phyloP scores from a whole-genome alignment of 2,888 invertebrate genomes.

The Barypeithes pellucidus region DNA sequence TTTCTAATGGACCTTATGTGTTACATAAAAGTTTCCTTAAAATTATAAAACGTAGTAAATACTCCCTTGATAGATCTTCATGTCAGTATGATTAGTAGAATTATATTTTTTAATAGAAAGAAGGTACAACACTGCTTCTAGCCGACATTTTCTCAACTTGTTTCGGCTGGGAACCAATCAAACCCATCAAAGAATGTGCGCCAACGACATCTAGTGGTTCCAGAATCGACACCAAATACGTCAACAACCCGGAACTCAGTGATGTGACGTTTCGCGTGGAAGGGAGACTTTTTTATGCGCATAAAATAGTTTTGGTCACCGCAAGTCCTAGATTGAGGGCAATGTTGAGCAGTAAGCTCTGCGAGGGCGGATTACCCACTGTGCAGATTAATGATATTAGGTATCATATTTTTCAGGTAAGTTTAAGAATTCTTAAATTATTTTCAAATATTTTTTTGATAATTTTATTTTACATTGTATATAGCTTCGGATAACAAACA shows the following conservation, averaged over 20 bases:
- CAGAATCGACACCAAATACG: slow-evolving; percentile 92
- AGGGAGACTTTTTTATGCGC: slow-evolving; percentile 92
- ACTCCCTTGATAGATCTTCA: too few species aligned
- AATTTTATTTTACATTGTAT: too few species aligned
- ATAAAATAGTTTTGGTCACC: slow-evolving; percentile 94
- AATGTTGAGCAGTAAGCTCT: slow-evolving; percentile 85
- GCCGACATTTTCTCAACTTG: slow-evolving; percentile 93
- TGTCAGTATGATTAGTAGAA: background rate
- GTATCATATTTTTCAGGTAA: slow-evolving; percentile 93
- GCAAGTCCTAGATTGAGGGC: slow-evolving; percentile 89
- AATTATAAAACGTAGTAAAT: too few species aligned
- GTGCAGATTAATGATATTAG: slow-evolving; percentile 94
- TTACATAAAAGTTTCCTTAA: background rate
- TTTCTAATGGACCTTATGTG: background rate
- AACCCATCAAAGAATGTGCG: slow-evolving; percentile 80
- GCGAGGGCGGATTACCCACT: slow-evolving; percentile 84
- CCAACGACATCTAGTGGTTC: slow-evolving; percentile 79
- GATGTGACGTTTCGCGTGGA: slow-evolving; percentile 95
- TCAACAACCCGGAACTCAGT: slow-evolving; percentile 93
- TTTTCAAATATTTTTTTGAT: too few species aligned
- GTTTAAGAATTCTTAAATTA: background rate
- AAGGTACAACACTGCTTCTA: slow-evolving; percentile 88
- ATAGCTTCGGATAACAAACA: too few species aligned
- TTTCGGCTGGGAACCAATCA: slow-evolving; percentile 90
- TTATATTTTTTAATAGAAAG: slow-evolving; percentile 77